These are phyloP conservation scores for Platysternon megacephalum DNA, from an alignment of 2,113 vertebrate genomes.

Conservation along the genomic window DNA sequence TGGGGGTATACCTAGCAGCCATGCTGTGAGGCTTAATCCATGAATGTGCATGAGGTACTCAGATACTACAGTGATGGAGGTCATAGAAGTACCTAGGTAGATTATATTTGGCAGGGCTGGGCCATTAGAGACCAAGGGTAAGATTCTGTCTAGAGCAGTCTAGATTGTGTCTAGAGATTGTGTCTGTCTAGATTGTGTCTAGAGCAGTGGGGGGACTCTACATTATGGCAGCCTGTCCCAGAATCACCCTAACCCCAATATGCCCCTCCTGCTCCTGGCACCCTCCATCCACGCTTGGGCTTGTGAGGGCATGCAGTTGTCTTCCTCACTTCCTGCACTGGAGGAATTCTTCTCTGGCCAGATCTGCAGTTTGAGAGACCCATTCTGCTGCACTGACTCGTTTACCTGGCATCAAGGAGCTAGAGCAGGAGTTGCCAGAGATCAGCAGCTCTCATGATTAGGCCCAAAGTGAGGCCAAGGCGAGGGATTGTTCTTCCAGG, in stretches of 20 bases:
- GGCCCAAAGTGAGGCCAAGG: background rate
- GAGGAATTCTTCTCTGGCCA: background rate
- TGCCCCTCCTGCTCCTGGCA: slow-evolving; percentile 53
- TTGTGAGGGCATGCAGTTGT: slow-evolving; percentile 65
- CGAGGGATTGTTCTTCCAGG: background rate
- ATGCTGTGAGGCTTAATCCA: background rate
- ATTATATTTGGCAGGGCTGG: background rate
- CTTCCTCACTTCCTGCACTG: slow-evolving; percentile 66
- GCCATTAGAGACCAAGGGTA: background rate
- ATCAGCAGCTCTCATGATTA: background rate
- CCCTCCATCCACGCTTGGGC: slow-evolving; percentile 40
- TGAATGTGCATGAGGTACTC: fast-evolving
- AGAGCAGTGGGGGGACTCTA: slow-evolving; percentile 8
- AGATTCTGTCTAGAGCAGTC: too few relatives aligned
- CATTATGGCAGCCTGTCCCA: background rate
- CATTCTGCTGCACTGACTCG: background rate
- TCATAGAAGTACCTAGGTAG: background rate
- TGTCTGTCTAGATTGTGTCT: background rate
- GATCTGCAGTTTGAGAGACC: slow-evolving; percentile 11
- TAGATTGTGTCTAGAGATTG: background rate
- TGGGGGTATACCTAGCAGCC: background rate
- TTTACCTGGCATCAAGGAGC: background rate
- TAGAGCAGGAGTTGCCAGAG: background rate
- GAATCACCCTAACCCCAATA: slow-evolving; percentile 17
- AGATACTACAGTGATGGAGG: background rate